Evolutionary conservation across 2,797 vertebrate genomes (phyloP).

Genomic region (Babyrousa celebensis): DNA sequence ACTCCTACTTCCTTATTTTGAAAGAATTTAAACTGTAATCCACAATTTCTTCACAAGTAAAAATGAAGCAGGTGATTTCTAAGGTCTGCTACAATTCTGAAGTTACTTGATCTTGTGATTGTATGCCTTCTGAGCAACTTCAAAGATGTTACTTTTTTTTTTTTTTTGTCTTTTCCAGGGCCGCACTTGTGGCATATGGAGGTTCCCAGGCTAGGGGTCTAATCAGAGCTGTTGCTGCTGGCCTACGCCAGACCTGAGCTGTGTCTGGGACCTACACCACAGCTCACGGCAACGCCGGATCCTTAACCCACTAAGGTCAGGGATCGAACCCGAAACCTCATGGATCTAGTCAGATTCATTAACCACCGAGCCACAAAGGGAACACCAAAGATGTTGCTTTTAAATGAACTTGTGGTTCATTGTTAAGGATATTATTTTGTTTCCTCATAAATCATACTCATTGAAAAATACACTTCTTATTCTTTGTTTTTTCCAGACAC

Average conservation of each 20-base stretch:
- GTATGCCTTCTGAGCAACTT: conserved; percentile 10
- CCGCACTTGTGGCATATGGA: no score
- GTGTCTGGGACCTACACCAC: no score
- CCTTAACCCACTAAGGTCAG: no score
- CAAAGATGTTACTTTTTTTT: not conserved
- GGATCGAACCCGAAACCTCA: no score
- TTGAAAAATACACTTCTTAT: conserved; percentile 19
- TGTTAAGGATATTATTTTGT: conserved; percentile 43
- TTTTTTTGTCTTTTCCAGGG: no score
- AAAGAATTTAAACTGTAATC: conserved; percentile 25
- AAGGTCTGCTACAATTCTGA: conserved; percentile 3
- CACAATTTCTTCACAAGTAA: not conserved
- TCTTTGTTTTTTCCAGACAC: conserved; percentile 12
- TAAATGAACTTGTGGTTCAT: conserved; percentile 24
- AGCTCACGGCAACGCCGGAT: no score
- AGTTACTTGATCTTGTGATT: conserved; percentile 16
- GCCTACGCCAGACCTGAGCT: no score
- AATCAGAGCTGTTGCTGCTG: no score
- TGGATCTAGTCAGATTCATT: no score
- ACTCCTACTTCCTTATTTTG: conserved; percentile 30
- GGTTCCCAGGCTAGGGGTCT: no score
- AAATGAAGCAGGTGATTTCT: conserved; percentile 1
- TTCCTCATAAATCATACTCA: conserved; percentile 4
- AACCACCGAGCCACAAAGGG: no score
- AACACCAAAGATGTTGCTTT: not conserved